Evolutionary conservation across 2,888 invertebrate species (phyloP).

Genomic region (Ctenicera cuprea): DNA sequence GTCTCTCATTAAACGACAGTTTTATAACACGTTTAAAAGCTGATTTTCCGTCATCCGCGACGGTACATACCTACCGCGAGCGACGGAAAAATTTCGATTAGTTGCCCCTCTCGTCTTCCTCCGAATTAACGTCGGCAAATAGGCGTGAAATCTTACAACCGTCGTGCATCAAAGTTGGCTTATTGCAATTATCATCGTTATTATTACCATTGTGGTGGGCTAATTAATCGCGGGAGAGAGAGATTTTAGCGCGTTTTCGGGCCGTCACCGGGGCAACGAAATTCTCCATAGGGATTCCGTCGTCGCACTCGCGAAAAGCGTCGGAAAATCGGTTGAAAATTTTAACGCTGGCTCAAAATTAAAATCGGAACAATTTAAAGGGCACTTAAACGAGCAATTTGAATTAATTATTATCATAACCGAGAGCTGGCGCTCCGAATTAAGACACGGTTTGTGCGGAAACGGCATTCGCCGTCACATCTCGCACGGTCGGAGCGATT

Average conservation of each 20-base stretch:
- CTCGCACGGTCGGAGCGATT: conserved; percentile 51
- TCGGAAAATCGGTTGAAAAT: conserved; percentile 19
- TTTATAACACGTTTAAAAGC: conserved; percentile 27
- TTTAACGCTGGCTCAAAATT: conserved; percentile 33
- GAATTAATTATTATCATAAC: conserved; percentile 51
- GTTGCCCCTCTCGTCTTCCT: not conserved
- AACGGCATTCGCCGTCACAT: conserved; percentile 48
- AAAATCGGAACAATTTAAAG: conserved; percentile 43
- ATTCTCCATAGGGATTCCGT: not conserved
- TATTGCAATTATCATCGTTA: conserved; percentile 16
- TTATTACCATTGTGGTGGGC: not conserved
- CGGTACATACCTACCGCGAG: no score
- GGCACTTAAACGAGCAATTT: conserved; percentile 38
- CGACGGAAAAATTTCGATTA: conserved; percentile 20
- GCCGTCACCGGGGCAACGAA: not conserved
- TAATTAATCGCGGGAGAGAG: not conserved
- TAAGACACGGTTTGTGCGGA: conserved; percentile 44
- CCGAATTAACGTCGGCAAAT: conserved; percentile 24
- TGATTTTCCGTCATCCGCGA: conserved; percentile 4
- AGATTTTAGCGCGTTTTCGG: conserved; percentile 12
- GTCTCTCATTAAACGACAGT: conserved; percentile 24
- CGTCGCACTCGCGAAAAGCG: not conserved
- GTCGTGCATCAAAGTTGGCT: conserved; percentile 13
- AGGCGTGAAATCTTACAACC: conserved; percentile 25
- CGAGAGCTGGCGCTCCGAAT: conserved; percentile 37